phyloP scores from a whole-genome alignment of 2,888 invertebrate species.

The Cosmia trapezina region DNA sequence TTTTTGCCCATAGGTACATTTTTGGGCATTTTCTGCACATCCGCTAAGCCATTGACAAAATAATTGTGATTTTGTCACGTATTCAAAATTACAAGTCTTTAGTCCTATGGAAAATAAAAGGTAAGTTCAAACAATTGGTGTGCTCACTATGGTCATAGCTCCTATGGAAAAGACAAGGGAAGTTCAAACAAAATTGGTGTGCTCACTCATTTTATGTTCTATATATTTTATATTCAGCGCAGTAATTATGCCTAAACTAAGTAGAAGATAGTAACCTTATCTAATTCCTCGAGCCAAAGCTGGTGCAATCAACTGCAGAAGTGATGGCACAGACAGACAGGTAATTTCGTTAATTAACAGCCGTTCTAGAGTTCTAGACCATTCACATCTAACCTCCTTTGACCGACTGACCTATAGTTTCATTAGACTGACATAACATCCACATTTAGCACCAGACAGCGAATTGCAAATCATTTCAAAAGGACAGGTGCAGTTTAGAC shows the following conservation, averaged over 20 bases:
- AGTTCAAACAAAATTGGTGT: too few species aligned
- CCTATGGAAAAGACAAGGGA: background rate
- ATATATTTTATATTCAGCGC: background rate
- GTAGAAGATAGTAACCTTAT: background rate
- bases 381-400: slow-evolving; percentile 46
- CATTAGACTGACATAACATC: slow-evolving; percentile 42
- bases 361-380: slow-evolving; percentile 6
- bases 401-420: slow-evolving; percentile 56
- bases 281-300: background rate
- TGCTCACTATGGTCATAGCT: too few species aligned
- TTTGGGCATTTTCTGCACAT: too few species aligned
- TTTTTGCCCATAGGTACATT: too few species aligned
- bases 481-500: background rate
- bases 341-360: slow-evolving; percentile 43
- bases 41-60: too few species aligned
- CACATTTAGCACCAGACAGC: slow-evolving; percentile 25
- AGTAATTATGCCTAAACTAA: background rate
- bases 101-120: background rate
- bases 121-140: too few species aligned
- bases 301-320: slow-evolving; percentile 12
- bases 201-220: background rate
- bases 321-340: slow-evolving; percentile 19
- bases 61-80: background rate
- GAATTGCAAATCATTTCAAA: slow-evolving; percentile 25
- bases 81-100: background rate